Conservation (phyloP, 2,888 invertebrate genomes). For the Theretra japonica region DNA sequence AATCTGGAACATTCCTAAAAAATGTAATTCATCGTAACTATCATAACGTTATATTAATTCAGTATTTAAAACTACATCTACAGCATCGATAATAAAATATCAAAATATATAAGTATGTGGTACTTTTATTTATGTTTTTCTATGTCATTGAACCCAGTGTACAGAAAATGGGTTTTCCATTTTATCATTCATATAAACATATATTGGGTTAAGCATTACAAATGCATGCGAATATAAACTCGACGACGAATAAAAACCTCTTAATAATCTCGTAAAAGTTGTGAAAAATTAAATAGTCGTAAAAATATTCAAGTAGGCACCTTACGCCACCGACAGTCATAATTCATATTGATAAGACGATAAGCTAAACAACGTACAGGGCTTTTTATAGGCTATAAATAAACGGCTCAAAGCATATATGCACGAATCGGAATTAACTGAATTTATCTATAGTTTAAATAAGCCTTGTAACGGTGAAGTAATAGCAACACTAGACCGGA, state of each 20-base stretch:
- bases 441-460: conserved; percentile 70
- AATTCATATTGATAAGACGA: conserved; percentile 58
- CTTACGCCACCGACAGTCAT: conserved; percentile 47
- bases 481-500: conserved; percentile 75
- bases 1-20: neutral
- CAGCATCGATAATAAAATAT: too few relatives aligned
- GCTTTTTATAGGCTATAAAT: conserved; percentile 61
- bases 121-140: too few relatives aligned
- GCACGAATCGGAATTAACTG: conserved; percentile 66
- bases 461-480: conserved; percentile 76
- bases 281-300: conserved; percentile 29
- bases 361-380: conserved; percentile 56
- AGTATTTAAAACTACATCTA: too few relatives aligned
- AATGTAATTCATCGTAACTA: neutral
- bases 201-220: neutral
- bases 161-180: too few relatives aligned
- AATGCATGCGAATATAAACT: conserved; percentile 22
- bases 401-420: conserved; percentile 51
- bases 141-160: too few relatives aligned
- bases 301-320: conserved; percentile 36
- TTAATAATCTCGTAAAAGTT: conserved; percentile 22
- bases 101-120: too few relatives aligned
- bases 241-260: conserved; percentile 11
- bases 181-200: neutral
- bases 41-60: too few relatives aligned